These are phyloP conservation scores for Ceriagrion tenellum DNA, from an alignment of 2,888 invertebrate species.

Conservation along the genomic window DNA sequence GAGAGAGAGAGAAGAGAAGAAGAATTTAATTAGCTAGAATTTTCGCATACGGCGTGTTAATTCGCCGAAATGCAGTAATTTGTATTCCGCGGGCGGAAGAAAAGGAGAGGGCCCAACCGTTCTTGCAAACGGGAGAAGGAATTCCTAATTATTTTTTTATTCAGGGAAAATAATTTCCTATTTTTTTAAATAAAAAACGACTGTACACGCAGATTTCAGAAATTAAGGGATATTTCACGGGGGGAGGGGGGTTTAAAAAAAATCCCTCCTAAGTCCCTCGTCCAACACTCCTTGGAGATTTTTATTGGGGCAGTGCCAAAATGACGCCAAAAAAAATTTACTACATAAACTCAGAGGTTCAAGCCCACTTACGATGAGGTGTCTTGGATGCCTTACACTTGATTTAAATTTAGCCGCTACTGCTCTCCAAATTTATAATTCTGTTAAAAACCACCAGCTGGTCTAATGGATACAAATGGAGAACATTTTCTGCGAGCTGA, in stretches of 20 bases:
- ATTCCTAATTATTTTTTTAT: neutral
- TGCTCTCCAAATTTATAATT: no score
- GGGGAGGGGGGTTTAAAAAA: neutral
- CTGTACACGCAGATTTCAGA: neutral
- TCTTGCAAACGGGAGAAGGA: neutral
- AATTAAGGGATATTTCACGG: neutral
- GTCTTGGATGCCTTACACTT: no score
- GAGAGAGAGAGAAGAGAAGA: neutral
- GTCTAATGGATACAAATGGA: no score
- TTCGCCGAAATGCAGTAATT: slow-evolving; percentile 60
- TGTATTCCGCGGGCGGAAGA: slow-evolving; percentile 30
- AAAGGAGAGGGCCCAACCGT: neutral
- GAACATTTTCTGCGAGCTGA: no score
- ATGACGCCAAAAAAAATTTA: no score
- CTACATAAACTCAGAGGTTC: no score
- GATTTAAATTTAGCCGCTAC: no score
- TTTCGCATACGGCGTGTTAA: slow-evolving; percentile 60
- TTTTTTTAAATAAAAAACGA: neutral
- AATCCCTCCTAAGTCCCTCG: neutral
- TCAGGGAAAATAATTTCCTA: neutral
- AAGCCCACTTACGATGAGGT: no score
- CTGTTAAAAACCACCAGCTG: no score
- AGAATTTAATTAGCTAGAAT: slow-evolving; percentile 57
- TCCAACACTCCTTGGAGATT: no score
- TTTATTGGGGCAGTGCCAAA: no score